Conservation (phyloP, 2,888 invertebrate species). For the Oscheius sp. region DNA sequence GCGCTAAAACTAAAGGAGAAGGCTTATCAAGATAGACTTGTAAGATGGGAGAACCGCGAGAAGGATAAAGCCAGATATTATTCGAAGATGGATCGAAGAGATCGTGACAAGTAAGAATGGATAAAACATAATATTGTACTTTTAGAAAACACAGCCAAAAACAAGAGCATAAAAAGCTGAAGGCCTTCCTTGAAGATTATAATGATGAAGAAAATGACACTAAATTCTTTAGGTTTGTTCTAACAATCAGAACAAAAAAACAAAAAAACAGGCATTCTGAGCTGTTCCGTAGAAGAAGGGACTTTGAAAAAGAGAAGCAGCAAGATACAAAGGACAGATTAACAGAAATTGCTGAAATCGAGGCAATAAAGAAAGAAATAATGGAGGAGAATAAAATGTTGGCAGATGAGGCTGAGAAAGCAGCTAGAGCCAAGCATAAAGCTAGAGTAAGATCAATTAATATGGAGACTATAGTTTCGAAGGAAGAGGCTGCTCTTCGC, state of each 20-base stretch:
- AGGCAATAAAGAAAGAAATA: constrained; percentile 78
- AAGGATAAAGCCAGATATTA: constrained; percentile 84
- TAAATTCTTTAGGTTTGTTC: constrained; percentile 87
- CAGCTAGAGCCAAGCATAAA: constrained; percentile 52
- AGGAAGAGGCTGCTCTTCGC: constrained; percentile 58
- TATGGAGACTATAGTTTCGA: neutral
- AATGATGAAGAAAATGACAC: constrained; percentile 96
- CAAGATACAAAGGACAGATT: constrained; percentile 78
- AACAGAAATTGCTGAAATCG: constrained; percentile 75
- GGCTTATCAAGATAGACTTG: constrained; percentile 59
- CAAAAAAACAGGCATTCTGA: no score
- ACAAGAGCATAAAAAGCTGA: constrained; percentile 89
- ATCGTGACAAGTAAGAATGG: constrained; percentile 77
- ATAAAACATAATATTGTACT: neutral
- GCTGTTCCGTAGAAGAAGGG: constrained; percentile 86
- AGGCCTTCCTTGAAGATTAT: constrained; percentile 98
- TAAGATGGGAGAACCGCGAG: constrained; percentile 87
- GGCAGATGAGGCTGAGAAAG: constrained; percentile 59
- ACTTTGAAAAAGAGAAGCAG: constrained; percentile 91
- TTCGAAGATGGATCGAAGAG: constrained; percentile 75
- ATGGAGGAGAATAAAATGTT: constrained; percentile 42
- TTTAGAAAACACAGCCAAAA: constrained; percentile 45
- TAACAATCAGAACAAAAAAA: neutral
- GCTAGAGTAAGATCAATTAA: constrained; percentile 23
- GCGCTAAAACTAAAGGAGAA: constrained; percentile 58